Evolutionary conservation across 2,888 invertebrate genomes (phyloP), one percentile per base, ranked within the genome.

Genomic region (Apamea monoglypha): DNA sequence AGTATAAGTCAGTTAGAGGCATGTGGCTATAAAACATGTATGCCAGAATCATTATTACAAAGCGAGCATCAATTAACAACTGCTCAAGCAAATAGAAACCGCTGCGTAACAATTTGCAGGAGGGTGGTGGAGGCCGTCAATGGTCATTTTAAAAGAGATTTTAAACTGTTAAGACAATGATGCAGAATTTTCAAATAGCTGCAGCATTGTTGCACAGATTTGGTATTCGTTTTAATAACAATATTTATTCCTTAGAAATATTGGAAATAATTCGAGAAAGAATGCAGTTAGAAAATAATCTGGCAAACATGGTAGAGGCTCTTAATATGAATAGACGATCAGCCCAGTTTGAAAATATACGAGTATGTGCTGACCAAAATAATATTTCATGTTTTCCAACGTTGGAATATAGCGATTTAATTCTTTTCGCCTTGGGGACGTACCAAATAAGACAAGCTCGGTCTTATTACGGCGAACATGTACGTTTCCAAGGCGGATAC

Each of bases 291-390:
- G 64, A 56, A 59, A 69, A 84, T 77, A 79, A 75, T 74, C n/a
- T 79, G 56, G 74, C 56, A 64, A 53, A 66, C 44, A 64, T 79
- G 64, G 56, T 75, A 21, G 32, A 68, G 32, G 56, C 29, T 4
- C 29, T 66, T n/a, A 77, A 81, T 50, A 74, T 81, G 74, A 81
- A 81, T 61, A 66, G 77, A 74, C 50, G 78, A 47, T 59, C 81
- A 71, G 2, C 71, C 47, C 61, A 32, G 6, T 80, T 76, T 56
- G 21, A 64, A 73, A 78, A 36, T 63, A 64, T 74, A n/a, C n/a
- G n/a, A n/a, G n/a, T n/a, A 25, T 44, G 44, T 61, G 68, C 76
- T 29, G 56, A 78, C 7, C 74, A 59, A 32, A 74, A 74, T 74
- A 78, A 74, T 67, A 2, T 75, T 21, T 66, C n/a, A 50, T 64